Conservation (phyloP, 2,888 invertebrate species). For the Parnassius smintheus region DNA sequence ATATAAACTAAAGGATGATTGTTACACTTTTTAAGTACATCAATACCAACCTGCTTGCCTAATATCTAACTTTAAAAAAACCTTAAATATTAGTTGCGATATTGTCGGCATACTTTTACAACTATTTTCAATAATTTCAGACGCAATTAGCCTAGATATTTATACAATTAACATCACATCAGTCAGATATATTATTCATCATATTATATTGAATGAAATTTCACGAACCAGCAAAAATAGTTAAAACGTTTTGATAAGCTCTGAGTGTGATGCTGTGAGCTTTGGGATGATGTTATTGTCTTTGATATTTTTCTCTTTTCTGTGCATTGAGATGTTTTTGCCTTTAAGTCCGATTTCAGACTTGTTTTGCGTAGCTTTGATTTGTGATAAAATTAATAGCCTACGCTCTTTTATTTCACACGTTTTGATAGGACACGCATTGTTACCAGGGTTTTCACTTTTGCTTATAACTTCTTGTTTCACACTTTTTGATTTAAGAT, state of each 20-base stretch:
- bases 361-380: slow-evolving; percentile 72
- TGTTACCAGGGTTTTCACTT: slow-evolving; percentile 38
- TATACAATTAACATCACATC: slow-evolving; percentile 13
- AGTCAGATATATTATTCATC: slow-evolving; percentile 17
- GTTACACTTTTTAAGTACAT: not conserved
- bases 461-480: slow-evolving; percentile 34
- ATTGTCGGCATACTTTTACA: slow-evolving; percentile 69
- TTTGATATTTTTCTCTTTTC: slow-evolving; percentile 58
- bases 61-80: slow-evolving; percentile 36
- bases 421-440: slow-evolving; percentile 45
- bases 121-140: slow-evolving; percentile 41
- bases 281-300: slow-evolving; percentile 54
- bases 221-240: slow-evolving; percentile 29
- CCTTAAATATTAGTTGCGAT: slow-evolving; percentile 56
- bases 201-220: slow-evolving; percentile 11
- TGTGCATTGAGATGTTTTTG: slow-evolving; percentile 63
- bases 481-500: slow-evolving; percentile 33
- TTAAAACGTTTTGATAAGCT: slow-evolving; percentile 71
- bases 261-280: slow-evolving; percentile 57
- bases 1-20: too few relatives aligned
- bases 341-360: slow-evolving; percentile 68
- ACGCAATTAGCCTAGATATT: slow-evolving; percentile 27
- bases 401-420: slow-evolving; percentile 66
- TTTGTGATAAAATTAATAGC: slow-evolving; percentile 63
- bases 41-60: slow-evolving; percentile 29